A percentile compares a stretch with the other conserved stretches of the same genome.
These are phyloP conservation scores for Pyrrhia umbra DNA, from an alignment of 2,888 invertebrate species.

Conservation along the genomic window DNA sequence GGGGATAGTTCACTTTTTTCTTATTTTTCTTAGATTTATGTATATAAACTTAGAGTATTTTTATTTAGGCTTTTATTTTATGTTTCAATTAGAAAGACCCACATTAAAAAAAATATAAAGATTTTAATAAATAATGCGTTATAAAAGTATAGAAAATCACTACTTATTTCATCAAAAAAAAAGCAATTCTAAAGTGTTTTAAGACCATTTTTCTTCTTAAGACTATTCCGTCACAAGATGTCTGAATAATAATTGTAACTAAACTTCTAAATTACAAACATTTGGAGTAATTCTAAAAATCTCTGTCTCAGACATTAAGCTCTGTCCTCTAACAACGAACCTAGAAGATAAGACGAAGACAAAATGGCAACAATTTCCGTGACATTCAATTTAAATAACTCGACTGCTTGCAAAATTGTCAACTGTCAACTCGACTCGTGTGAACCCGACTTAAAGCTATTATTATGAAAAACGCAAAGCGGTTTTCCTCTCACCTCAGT, in stretches of 20 bases:
- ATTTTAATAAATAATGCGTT: no score
- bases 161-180: no score
- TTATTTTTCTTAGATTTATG: conserved; percentile 15
- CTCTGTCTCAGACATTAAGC: conserved; percentile 30
- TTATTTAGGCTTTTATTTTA: no score
- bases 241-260: no score
- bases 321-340: conserved; percentile 27
- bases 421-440: conserved; percentile 36
- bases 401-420: conserved; percentile 38
- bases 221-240: no score
- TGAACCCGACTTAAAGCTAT: conserved; percentile 52
- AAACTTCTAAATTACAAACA: conserved; percentile 7
- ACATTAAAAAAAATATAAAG: no score
- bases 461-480: conserved; percentile 60
- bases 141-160: no score
- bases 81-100: no score
- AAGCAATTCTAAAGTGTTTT: no score
- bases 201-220: no score
- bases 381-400: conserved; percentile 54
- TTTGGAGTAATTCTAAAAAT: conserved; percentile 11
- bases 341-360: conserved; percentile 34
- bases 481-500: conserved; percentile 61
- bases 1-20: conserved; percentile 24
- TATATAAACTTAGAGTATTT: no score
- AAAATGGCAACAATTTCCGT: conserved; percentile 35